These are phyloP conservation scores for Dendropsophus ebraccatus DNA, from an alignment of 2,113 vertebrate genomes.

Conservation along the genomic window DNA sequence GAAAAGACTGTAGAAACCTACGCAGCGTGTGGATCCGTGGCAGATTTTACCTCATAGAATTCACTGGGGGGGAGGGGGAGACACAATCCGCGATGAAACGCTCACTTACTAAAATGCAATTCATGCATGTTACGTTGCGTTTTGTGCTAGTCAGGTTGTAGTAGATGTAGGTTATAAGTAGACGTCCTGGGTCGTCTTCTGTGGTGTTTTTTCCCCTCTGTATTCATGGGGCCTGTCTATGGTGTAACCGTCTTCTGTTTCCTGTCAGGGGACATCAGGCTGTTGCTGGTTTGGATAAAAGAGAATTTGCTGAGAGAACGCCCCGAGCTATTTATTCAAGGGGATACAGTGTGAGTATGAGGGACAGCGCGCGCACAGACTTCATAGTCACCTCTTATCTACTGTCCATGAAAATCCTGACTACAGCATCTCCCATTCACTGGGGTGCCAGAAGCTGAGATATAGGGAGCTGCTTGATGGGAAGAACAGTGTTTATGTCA, in stretches of 20 bases:
- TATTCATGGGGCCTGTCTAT: not conserved
- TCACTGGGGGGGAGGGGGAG: too few relatives aligned
- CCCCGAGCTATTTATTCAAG: constrained; percentile 93
- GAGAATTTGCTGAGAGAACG: constrained; percentile 91
- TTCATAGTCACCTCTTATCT: not conserved
- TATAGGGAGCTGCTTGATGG: not conserved
- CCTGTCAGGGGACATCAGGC: constrained; percentile 89
- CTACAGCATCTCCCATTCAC: too few relatives aligned
- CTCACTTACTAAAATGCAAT: too few relatives aligned
- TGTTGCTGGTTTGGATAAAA: constrained; percentile 94
- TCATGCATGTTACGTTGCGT: too few relatives aligned
- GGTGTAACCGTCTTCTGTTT: constrained; percentile 56
- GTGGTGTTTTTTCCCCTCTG: not conserved
- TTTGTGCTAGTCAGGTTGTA: too few relatives aligned
- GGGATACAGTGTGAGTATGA: constrained; percentile 90
- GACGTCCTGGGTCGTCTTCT: too few relatives aligned
- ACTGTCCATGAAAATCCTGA: not conserved
- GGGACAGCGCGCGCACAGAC: not conserved
- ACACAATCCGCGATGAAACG: too few relatives aligned
- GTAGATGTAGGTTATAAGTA: too few relatives aligned
- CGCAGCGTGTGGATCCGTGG: too few relatives aligned
- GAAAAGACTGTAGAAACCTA: too few relatives aligned
- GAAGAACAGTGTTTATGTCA: too few relatives aligned
- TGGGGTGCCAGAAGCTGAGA: not conserved
- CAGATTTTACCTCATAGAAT: too few relatives aligned